Percentiles rank a stretch among this genome's conserved stretches.
Conservation (phyloP, 2,113 vertebrate species). For the Haemorhous mexicanus region DNA sequence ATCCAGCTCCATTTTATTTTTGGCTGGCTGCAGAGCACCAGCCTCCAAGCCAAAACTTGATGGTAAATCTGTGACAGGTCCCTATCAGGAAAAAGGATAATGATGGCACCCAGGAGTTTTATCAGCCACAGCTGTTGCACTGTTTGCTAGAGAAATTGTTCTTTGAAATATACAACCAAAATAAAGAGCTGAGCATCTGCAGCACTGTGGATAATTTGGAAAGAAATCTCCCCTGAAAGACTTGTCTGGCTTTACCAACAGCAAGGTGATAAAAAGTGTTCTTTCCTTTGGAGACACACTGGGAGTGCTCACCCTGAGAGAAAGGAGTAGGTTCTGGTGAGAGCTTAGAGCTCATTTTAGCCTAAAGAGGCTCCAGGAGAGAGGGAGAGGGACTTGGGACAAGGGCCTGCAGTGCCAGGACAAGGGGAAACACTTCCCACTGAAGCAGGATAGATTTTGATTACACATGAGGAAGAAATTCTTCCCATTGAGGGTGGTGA, state of each 20-base stretch:
- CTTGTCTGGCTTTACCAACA: background rate
- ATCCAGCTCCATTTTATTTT: background rate
- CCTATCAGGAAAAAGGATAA: constrained; percentile 38
- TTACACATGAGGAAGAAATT: background rate
- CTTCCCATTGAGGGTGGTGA: fast-evolving
- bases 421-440: background rate
- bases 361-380: background rate
- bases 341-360: background rate
- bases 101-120: constrained; percentile 44
- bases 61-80: constrained; percentile 45
- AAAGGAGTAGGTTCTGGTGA: background rate
- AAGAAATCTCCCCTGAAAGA: background rate
- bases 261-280: background rate
- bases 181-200: constrained; percentile 59
- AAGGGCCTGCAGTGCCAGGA: background rate
- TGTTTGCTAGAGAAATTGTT: constrained; percentile 58
- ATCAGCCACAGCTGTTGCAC: constrained; percentile 63
- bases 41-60: constrained; percentile 15
- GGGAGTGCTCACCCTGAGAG: background rate
- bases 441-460: background rate
- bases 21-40: background rate
- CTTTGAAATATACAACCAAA: constrained; percentile 59
- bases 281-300: background rate
- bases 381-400: fast-evolving
- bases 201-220: background rate